Percentiles rank a stretch among this genome's conserved stretches.
phyloP scores from a whole-genome alignment of 2,113 vertebrate genomes.

The Chaenogobius annularis region DNA sequence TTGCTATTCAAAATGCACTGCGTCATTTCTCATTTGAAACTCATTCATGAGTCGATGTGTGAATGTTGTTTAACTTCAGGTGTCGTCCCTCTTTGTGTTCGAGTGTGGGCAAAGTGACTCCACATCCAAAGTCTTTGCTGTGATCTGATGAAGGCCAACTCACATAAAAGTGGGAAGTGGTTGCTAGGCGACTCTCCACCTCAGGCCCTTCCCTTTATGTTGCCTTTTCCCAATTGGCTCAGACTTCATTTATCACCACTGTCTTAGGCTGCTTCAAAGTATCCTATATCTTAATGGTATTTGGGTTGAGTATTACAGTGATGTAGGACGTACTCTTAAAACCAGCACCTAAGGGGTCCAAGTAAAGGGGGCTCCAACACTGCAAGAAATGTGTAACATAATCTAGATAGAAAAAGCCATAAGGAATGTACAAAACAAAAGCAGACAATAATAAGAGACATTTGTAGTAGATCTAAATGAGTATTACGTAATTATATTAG shows the following conservation, averaged over 20 bases:
- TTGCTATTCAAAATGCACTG: not conserved
- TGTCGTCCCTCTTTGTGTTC: not conserved
- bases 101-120: conserved; percentile 28
- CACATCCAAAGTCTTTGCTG: conserved; percentile 19
- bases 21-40: not conserved
- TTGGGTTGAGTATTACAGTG: conserved; percentile 25
- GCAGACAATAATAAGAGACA: too few relatives aligned
- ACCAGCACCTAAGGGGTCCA: conserved; percentile 4
- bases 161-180: conserved; percentile 47
- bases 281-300: conserved; percentile 16
- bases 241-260: conserved; percentile 35
- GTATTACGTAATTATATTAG: too few relatives aligned
- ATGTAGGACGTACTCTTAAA: conserved; percentile 14
- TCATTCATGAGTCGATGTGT: not conserved
- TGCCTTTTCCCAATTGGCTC: conserved; percentile 19
- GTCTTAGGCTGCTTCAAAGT: conserved; percentile 23
- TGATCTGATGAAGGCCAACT: conserved; percentile 52
- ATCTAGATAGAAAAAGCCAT: not conserved
- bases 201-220: conserved; percentile 47
- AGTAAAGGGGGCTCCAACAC: conserved; percentile 6
- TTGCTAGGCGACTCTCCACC: conserved; percentile 68
- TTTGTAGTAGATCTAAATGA: too few relatives aligned
- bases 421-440: too few relatives aligned
- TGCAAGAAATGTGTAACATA: too few relatives aligned
- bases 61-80: not conserved